A percentile compares a stretch with the other conserved stretches of the same genome.
phyloP scores from a whole-genome alignment of 2,113 vertebrate species.

The Hemiprocne comata region DNA sequence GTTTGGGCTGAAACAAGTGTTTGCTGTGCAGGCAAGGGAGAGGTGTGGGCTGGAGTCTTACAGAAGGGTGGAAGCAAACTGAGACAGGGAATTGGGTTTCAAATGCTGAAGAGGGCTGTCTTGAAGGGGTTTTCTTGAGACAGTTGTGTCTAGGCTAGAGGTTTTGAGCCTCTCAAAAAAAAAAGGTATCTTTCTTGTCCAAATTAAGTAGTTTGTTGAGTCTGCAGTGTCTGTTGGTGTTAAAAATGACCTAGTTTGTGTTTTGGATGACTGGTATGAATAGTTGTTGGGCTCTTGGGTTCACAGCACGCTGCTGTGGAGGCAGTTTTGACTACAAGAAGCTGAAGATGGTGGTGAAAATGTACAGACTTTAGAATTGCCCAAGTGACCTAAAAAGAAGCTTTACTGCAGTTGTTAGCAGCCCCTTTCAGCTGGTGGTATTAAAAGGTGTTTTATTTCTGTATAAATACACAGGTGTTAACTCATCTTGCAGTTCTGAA shows the following conservation, averaged over 20 bases:
- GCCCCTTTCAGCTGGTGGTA: neutral
- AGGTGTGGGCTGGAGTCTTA: neutral
- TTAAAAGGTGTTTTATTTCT: neutral
- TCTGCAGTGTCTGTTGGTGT: neutral
- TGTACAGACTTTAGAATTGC: too few species aligned
- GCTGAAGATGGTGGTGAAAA: neutral
- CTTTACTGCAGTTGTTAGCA: neutral
- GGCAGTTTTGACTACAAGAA: neutral
- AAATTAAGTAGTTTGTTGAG: neutral
- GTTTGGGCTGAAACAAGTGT: neutral
- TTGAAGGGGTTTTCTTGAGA: neutral
- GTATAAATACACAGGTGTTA: neutral
- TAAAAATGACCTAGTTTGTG: neutral
- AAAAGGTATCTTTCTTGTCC: fast-evolving
- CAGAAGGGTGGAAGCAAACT: neutral
- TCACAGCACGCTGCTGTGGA: neutral
- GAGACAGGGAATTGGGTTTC: neutral
- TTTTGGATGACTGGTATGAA: neutral
- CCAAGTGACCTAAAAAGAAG: neutral
- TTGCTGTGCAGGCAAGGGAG: neutral
- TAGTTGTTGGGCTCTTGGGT: neutral
- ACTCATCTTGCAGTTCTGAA: neutral
- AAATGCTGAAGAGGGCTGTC: neutral
- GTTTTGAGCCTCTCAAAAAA: neutral
- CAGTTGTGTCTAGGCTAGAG: neutral